Evolutionary conservation across 2,797 vertebrate species (phyloP).

Genomic region (Pelobates cultripes): DNA sequence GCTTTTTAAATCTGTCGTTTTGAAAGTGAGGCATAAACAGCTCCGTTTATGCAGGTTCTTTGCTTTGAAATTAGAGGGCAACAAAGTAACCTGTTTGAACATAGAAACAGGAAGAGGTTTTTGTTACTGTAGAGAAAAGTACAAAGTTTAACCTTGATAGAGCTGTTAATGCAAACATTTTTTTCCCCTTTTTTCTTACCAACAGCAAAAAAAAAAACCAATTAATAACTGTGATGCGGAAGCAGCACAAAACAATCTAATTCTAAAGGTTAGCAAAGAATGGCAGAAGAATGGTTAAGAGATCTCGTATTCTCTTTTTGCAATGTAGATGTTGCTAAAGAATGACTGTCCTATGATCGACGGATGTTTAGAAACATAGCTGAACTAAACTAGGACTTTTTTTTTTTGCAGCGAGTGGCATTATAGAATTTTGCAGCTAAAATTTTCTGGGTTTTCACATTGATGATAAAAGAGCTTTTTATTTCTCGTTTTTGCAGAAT

Average conservation of each 20-base stretch:
- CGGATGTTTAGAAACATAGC: conserved; percentile 19
- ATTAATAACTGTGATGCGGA: too few species aligned
- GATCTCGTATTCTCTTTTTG: neutral
- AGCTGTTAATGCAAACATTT: too few species aligned
- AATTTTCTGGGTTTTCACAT: neutral
- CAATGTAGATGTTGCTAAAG: neutral
- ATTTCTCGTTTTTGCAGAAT: conserved; percentile 70
- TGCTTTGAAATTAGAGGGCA: neutral
- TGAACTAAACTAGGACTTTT: neutral
- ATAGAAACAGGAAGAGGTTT: conserved; percentile 16
- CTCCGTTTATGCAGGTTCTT: neutral
- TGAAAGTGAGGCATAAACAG: too few species aligned
- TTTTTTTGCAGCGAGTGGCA: conserved; percentile 6
- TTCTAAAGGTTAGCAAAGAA: too few species aligned
- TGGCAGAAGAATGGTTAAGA: too few species aligned
- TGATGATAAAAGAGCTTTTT: conserved; percentile 52
- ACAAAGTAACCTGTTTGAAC: neutral
- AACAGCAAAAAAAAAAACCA: too few species aligned
- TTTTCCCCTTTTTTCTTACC: too few species aligned
- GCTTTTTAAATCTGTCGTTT: too few species aligned
- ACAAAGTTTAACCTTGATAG: neutral
- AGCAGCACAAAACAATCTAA: too few species aligned
- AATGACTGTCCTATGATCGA: neutral
- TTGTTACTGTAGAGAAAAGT: neutral
- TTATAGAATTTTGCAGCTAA: neutral